Evolutionary conservation across 2,888 invertebrate genomes (phyloP), one percentile per base, ranked within the genome.

Genomic region (Bembecia ichneumoniformis): DNA sequence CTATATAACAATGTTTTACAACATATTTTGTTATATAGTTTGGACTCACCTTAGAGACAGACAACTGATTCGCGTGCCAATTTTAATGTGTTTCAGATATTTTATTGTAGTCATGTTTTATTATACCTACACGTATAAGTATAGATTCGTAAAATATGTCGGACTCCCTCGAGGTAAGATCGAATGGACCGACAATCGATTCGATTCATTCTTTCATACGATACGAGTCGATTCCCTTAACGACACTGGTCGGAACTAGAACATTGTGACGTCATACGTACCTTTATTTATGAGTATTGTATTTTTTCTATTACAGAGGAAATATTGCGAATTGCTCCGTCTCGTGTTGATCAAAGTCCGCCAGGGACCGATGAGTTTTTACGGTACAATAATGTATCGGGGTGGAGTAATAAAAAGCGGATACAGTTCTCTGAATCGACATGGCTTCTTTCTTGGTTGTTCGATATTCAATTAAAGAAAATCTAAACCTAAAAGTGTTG

Each of bases 211-310:
- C 40, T 44, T 44, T 44, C 16, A 44, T 44, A 16, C 44, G 44
- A 16, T 44, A 44, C 35, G 43, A 46, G 53, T 46, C 47, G 17
- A 47, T 40, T 49, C 49, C 49, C 51, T 46, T 48, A 51, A 50
- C 48, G 49, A 54, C 51, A 48, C 49, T 48, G 47, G 7, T 28
- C 28, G 28, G 40, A 40, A 40, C 40, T 40, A 13, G 40, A 40
- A 40, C 40, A 40, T 40, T 11, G n/a, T 40, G 40, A 40, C 40
- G 40, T 40, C 40, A 40, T 40, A 40, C 40, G 11, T 40, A 40
- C 40, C 40, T 40, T 40, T 40, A 40, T 40, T 40, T 40, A 40
- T 14, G 40, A 40, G 40, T 40, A 40, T 40, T 40, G 40, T 40
- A 40, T 40, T 40, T 40, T 40, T 40, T 40, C 40, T 40, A 40